phyloP scores from a whole-genome alignment of 2,113 vertebrate genomes.

The Asarcornis scutulata region DNA sequence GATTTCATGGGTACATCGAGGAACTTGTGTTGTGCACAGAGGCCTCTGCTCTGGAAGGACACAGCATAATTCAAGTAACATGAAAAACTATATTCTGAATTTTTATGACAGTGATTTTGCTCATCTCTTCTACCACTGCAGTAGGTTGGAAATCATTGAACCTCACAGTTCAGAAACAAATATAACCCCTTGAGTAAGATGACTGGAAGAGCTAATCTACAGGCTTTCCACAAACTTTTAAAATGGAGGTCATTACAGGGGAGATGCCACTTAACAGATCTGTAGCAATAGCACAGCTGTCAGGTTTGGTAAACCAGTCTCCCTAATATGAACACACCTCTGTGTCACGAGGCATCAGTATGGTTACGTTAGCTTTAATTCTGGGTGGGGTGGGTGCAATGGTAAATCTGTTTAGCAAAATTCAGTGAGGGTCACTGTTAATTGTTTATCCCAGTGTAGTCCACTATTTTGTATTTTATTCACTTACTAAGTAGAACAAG shows the following conservation, averaged over 20 bases:
- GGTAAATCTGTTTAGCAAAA: background rate
- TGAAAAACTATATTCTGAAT: slow-evolving; percentile 35
- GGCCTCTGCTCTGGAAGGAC: slow-evolving; percentile 5
- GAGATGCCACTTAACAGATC: background rate
- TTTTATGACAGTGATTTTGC: slow-evolving; percentile 41
- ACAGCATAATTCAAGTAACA: background rate
- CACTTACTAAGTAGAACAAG: background rate
- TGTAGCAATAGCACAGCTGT: background rate
- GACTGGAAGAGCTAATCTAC: background rate
- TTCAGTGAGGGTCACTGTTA: background rate
- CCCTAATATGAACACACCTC: background rate
- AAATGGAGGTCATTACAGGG: background rate
- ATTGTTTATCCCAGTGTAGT: background rate
- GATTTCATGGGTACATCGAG: background rate
- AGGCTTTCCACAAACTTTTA: background rate
- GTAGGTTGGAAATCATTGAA: background rate
- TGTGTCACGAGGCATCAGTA: background rate
- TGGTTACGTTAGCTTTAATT: background rate
- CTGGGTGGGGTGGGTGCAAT: background rate
- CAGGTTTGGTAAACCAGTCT: background rate
- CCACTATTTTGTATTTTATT: background rate
- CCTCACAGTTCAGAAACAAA: background rate
- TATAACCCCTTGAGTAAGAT: background rate
- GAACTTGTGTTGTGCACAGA: slow-evolving; percentile 26
- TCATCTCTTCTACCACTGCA: background rate